Base-by-base conservation (phyloP, 1,140 invertebrate species). In the Danaus melanippus region DNA sequence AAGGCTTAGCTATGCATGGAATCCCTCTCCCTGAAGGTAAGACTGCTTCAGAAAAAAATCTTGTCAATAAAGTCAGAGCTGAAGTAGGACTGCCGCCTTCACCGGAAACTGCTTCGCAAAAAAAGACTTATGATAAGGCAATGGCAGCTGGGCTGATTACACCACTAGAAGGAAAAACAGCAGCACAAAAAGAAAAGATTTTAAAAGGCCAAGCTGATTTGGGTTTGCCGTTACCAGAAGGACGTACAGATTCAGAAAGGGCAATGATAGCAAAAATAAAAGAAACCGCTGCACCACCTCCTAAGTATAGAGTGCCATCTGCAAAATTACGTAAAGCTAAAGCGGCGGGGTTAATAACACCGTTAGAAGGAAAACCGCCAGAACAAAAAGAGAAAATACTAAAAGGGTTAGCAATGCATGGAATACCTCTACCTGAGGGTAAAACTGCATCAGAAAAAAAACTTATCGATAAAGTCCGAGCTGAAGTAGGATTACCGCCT, bases 331-430 rank as follows among this genome's bases (percentile, higher is more conserved):
- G 15, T 15, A 15, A 15, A 54, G 56, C 60, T 9, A 46, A 67
- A 21, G 70, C 54, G 9, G 61, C 52, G 8, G 71, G 74, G 55
- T 3, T 15, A 1, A 1, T 15, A 3, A 15, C 15, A 15, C 15
- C 15, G 15, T 3, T 15, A 15, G 15, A 61, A 48, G 71, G 71
- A 8, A 74, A 71, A 64, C 17, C 63, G 2, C 9, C 43, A 12
- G n/a, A 21, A 12, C 49, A 74, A 46, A 76, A 74, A 51, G 69
- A 70, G 55, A 62, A 60, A 40, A 65, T 69, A 10, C 17, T 73
- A 4, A 60, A 50, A 54, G 50, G 15, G 1, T 43, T 64, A 21
- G 54, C 58, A 2, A 53, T 53, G 48, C 42, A 61, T 10, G 71
- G 69, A 2, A 39, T 70, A n/a, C 59, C 64, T 8, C 50, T 74